Evolutionary conservation across 2,113 vertebrate species (phyloP), one percentile per base, ranked within the genome.

Genomic region (Microcebus ravelobensis): DNA sequence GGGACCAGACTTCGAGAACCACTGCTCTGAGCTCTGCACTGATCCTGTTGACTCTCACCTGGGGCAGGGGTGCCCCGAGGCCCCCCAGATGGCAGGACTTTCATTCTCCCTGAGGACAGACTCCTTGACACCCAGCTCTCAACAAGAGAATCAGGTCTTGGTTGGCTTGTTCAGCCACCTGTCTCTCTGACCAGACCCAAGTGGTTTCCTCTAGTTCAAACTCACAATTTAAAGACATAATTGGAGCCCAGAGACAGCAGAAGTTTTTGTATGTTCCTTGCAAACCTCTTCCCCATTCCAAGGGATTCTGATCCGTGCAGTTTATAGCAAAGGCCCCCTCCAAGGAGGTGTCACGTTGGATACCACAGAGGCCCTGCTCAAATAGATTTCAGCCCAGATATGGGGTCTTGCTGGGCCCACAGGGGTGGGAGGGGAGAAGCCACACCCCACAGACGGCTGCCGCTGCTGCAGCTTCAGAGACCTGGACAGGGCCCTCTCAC

Each of bases 321-420:
- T 36, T 84, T 14, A 73, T 36, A 39, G 10, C 39, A 17, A 50
- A 79, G 65, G n/a, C 1, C 27, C 4, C 27, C 8, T 21, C 29
- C 29, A 1, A 10, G 27, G 59, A 59, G 50, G 27, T 15, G 27
- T 80, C n/a, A 11, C 4, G 0, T 77, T 8, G n/a, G 63, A 23
- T 42, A 25, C 21, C n/a, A 7, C 34, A n/a, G 42, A 3, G 21
- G 15, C 17, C 65, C 65, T 21, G 12, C 4, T 21, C 23, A 18
- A 50, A 3, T 0, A 8, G 25, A 57, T 27, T 0, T 1, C 3
- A 71, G 11, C 8, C 31, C 59, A 29, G 17, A 31, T 10, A 1
- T 5, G 31, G 85, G 23, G 45, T 27, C 12, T 34, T 27, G 5
- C 61, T 12, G 48, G 77, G 15, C 39, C 42, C 50, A 15, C 50